Conservation (phyloP, 1,140 invertebrate genomes). For the Saccostrea cuccullata region DNA sequence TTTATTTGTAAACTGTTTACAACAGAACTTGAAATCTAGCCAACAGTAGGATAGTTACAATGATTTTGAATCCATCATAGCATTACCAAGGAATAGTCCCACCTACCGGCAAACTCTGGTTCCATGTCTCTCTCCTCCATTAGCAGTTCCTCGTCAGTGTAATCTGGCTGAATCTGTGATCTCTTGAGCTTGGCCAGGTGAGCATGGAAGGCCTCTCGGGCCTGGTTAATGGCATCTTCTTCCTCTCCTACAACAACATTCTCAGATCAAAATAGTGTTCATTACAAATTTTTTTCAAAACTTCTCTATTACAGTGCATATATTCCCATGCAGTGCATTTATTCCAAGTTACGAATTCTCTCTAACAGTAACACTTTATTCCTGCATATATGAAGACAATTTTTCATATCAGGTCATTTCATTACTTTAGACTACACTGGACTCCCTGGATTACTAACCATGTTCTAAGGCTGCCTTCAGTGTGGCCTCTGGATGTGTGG, state of each 20-base stretch:
- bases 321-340: too few relatives aligned
- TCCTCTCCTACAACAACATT: slow-evolving; percentile 82
- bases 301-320: too few relatives aligned
- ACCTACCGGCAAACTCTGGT: slow-evolving; percentile 90
- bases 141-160: slow-evolving; percentile 84
- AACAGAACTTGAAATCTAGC: too few relatives aligned
- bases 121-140: slow-evolving; percentile 96
- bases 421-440: neutral
- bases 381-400: too few relatives aligned
- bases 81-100: neutral
- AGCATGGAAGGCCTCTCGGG: slow-evolving; percentile 94
- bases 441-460: slow-evolving; percentile 80
- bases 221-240: slow-evolving; percentile 94
- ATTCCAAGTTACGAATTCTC: too few relatives aligned
- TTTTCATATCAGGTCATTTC: too few relatives aligned
- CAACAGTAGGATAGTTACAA: too few relatives aligned
- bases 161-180: slow-evolving; percentile 89
- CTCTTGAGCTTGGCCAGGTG: slow-evolving; percentile 87
- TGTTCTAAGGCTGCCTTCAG: slow-evolving; percentile 92
- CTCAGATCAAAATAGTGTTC: too few relatives aligned
- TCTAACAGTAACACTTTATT: too few relatives aligned
- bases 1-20: too few relatives aligned
- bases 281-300: too few relatives aligned
- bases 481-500: slow-evolving; percentile 94
- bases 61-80: too few relatives aligned